Evolutionary conservation across 2,113 vertebrate species (phyloP), one percentile per base, ranked within the genome.

Genomic region (Thamnaconus septentrionalis): DNA sequence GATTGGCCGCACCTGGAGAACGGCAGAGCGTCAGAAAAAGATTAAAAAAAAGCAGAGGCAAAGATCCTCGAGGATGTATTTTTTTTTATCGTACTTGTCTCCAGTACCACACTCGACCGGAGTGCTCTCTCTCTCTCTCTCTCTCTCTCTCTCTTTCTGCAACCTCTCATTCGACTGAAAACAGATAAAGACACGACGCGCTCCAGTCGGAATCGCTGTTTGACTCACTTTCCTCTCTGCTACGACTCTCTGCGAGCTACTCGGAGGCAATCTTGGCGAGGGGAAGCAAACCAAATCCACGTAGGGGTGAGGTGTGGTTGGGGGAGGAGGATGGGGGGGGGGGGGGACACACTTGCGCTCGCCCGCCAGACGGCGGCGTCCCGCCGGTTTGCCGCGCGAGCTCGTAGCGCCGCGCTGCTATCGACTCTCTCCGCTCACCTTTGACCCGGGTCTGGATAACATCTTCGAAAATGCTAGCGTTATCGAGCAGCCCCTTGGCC

Each of bases 381-480:
- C 18, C 18, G 18, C 18, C 18, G 18, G 18, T 31, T 31, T 31
- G 18, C 1, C 18, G 18, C 18, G 18, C 18, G 18, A 31, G 18
- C 1, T 31, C 18, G 18, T 31, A 31, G 18, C 18, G 18, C 18
- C 18, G 18, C 18, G 18, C 18, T 31, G 18, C 2, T 31, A 31
- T 31, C 18, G 18, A 31, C 18, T 31, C 46, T 68, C 51, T 74
- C 56, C 52, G 74, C 95, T 98, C 93, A 97, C 95, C 95, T 98
- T 91, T 93, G 86, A 90, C 93, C 86, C 87, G 92, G 8, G 95
- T 94, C 91, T 96, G 91, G 93, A 97, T 94, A 92, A 97, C 92
- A 76, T 96, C 95, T 92, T 97, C 94, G 82, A 93, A 98, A 94
- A 97, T 94, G 90, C 94, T 96, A 94, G 93, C 92, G 68, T 94